Conservation (phyloP, 64 coral and sea anemone genomes). For the Platygyra sinensis region DNA sequence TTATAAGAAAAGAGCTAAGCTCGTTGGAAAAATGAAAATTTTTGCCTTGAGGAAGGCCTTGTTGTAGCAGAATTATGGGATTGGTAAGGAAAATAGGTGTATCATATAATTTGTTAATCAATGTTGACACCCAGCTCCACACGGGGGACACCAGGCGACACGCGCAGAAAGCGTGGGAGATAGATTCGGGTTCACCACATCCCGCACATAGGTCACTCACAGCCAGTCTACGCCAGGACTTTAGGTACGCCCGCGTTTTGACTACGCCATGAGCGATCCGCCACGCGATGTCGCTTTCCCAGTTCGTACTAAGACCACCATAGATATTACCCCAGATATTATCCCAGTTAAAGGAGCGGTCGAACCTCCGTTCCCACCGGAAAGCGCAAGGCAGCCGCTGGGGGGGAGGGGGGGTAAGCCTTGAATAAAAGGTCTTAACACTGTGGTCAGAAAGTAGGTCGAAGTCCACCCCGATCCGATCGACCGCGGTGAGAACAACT, state of each 20-base stretch:
- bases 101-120: no score
- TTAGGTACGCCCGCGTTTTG: background rate
- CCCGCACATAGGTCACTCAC: background rate
- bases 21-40: background rate
- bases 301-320: conserved; percentile 15
- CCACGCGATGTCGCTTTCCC: conserved; percentile 8
- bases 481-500: background rate
- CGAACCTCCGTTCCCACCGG: background rate
- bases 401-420: background rate
- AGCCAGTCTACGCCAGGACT: background rate
- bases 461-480: background rate
- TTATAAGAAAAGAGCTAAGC: background rate
- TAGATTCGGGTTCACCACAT: background rate
- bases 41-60: background rate
- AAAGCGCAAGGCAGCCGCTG: background rate
- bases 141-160: background rate
- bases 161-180: background rate
- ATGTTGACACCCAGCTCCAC: background rate
- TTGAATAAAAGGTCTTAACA: background rate
- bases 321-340: background rate
- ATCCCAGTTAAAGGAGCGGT: background rate
- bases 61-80: background rate
- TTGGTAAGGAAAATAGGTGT: no score
- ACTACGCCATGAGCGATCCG: background rate
- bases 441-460: background rate